Evolutionary conservation across 37 sponge, comb jelly and placozoan species (phyloP), one percentile per base, ranked within the genome.

Genomic region (Hexactinellida sp.): DNA sequence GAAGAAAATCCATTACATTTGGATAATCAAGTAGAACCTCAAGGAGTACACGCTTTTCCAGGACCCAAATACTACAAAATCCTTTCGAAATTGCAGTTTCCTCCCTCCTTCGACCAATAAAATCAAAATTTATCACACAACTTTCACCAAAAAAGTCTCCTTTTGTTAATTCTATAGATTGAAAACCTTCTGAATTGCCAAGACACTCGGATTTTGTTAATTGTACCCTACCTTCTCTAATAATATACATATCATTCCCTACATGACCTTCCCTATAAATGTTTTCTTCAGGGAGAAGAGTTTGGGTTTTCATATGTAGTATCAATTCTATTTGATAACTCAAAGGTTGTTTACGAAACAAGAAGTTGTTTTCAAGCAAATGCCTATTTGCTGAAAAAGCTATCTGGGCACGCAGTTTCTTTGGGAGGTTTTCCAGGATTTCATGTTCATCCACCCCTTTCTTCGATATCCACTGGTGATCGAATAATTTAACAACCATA

Each of bases 161-260:
- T 10, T n/a, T 25, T 32, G 25, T 63, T 63, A 63, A 63, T 28
- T 63, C 76, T 63, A 25, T 63, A 47, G 9, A 47, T 47, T 47
- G 13, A 47, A 19, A 9, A 7, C 1, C 13, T 25, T 25, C 28
- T 25, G 76, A 7, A n/a, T 10, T 10, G 5, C 13, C 13, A 5
- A 5, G 10, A 16, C 10, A 13, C 5, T 16, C 5, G 13, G 13
- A 16, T 7, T 10, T 63, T 21, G 5, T 63, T 63, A 63, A 28
- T 25, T 10, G 21, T 3, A 63, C 76, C 21, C 5, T 23, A 7
- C 76, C 76, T 63, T 63, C 76, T 25, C 76, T 7, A 63, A 63
- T 63, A 63, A 63, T 63, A 63, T 63, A 63, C 76, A 63, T 63
- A 28, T 63, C 76, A 63, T 63, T 63, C 34, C 76, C 76, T 63